A percentile compares a stretch with the other conserved stretches of the same genome.
phyloP scores from a whole-genome alignment of 2,113 vertebrate species.

The Leucoraja erinaceus region DNA sequence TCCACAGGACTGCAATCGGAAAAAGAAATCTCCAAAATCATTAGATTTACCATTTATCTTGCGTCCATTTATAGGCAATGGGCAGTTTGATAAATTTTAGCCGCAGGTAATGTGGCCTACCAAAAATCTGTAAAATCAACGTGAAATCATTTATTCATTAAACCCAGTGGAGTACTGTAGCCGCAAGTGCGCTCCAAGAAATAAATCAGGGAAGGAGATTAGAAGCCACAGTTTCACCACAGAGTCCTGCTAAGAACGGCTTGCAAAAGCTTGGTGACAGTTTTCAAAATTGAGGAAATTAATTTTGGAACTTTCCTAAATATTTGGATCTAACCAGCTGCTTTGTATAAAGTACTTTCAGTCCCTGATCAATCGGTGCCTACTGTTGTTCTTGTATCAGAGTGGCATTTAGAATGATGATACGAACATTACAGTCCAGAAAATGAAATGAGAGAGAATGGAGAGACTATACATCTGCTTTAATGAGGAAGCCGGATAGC shows the following conservation, averaged over 20 bases:
- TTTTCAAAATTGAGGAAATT: too few species aligned
- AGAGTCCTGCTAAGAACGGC: background rate
- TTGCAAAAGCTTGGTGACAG: too few species aligned
- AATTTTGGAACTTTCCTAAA: background rate
- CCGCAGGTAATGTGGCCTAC: background rate
- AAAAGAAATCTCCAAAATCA: background rate
- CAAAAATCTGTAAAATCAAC: background rate
- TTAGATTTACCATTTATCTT: background rate
- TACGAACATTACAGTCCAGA: too few species aligned
- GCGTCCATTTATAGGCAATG: background rate
- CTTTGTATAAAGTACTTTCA: background rate
- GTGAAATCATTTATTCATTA: background rate
- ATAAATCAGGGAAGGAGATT: background rate
- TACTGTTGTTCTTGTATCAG: too few species aligned
- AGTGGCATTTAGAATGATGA: too few species aligned
- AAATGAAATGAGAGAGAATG: too few species aligned
- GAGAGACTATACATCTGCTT: too few species aligned
- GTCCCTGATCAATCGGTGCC: background rate
- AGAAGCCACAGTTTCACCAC: background rate
- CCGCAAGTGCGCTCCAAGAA: background rate
- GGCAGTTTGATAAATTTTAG: background rate
- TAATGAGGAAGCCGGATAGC: too few species aligned
- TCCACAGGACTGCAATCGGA: background rate
- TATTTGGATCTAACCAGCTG: background rate
- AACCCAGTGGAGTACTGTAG: background rate